These are phyloP conservation scores for Hofmannophila pseudospretella DNA, from an alignment of 2,888 invertebrate genomes.

Conservation along the genomic window DNA sequence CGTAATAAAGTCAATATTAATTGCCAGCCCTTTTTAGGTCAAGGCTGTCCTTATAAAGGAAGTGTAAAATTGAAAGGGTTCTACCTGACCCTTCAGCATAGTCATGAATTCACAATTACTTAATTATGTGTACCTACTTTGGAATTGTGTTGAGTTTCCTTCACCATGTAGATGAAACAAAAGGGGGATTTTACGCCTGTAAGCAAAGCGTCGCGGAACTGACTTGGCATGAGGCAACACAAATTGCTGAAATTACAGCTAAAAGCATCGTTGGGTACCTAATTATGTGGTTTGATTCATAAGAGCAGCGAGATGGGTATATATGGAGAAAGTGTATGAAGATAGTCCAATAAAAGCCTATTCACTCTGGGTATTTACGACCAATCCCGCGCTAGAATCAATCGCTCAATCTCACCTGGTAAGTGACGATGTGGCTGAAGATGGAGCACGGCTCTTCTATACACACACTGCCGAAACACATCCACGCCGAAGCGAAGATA, in stretches of 20 bases:
- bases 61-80: neutral
- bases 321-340: neutral
- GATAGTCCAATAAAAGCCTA: no score
- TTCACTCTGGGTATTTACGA: no score
- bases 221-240: constrained; percentile 33
- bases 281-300: constrained; percentile 14
- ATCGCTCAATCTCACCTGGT: no score
- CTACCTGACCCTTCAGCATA: neutral
- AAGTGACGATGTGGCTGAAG: no score
- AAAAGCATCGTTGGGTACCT: constrained; percentile 41
- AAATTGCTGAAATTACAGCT: constrained; percentile 54
- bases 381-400: no score
- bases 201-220: neutral
- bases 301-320: constrained; percentile 7
- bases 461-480: no score
- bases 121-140: constrained; percentile 1
- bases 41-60: neutral
- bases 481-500: no score
- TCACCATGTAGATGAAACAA: neutral
- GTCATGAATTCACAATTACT: constrained; percentile 1
- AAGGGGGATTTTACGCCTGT: neutral
- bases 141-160: neutral
- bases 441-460: no score
- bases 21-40: no score
- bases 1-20: no score